Evolutionary conservation across 2,113 vertebrate genomes (phyloP).

Genomic region (Amia ocellicauda): DNA sequence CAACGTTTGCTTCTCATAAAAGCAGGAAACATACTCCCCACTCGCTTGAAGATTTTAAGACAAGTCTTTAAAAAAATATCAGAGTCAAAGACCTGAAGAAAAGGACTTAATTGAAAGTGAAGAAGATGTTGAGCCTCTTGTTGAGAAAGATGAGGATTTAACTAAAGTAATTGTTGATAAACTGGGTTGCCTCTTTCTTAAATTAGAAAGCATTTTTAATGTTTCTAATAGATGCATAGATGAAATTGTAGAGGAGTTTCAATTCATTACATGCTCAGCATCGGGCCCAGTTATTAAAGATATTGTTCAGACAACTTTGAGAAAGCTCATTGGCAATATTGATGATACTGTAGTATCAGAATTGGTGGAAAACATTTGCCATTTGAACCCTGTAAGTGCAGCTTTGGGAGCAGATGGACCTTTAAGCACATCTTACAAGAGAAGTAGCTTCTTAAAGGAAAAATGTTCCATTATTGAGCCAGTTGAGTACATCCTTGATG

Average conservation of each 20-base stretch:
- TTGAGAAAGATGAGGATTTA: conserved; percentile 29
- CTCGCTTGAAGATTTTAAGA: conserved; percentile 35
- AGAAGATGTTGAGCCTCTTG: conserved; percentile 14
- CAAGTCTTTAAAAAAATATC: conserved; percentile 22
- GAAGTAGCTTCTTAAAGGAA: conserved; percentile 17
- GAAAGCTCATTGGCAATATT: conserved; percentile 22
- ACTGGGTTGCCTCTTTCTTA: conserved; percentile 29
- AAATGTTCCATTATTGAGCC: conserved; percentile 20
- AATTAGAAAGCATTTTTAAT: conserved; percentile 30
- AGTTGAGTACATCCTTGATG: conserved; percentile 30
- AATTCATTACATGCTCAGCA: conserved; percentile 28
- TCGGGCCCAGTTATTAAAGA: conserved; percentile 26
- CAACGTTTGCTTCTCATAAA: conserved; percentile 39
- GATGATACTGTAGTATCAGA: conserved; percentile 29
- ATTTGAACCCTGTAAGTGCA: conserved; percentile 20
- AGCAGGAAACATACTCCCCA: too few species aligned
- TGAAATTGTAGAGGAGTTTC: conserved; percentile 29
- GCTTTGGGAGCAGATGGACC: conserved; percentile 21
- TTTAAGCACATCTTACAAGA: conserved; percentile 21
- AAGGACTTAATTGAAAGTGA: conserved; percentile 16
- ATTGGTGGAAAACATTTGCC: conserved; percentile 27
- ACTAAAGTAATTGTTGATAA: conserved; percentile 19
- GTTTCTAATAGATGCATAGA: conserved; percentile 24
- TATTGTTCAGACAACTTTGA: conserved; percentile 25
- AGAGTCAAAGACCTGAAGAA: conserved; percentile 17